Evolutionary conservation across 2,113 vertebrate genomes (phyloP).

Genomic region (Chelonoidis abingdonii): DNA sequence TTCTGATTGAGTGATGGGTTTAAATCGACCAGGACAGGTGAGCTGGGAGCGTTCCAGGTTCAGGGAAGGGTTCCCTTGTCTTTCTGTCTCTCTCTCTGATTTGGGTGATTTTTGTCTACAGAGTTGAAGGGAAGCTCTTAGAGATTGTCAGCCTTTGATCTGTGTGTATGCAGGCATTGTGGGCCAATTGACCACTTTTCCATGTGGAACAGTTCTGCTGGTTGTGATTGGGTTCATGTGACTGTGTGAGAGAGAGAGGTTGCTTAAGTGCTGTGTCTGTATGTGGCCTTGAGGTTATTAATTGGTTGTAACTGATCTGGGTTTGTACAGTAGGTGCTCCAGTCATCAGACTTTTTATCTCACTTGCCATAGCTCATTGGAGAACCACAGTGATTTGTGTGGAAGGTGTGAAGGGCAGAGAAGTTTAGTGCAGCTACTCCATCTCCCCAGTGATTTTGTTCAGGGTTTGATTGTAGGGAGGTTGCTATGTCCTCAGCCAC

Average conservation of each 20-base stretch:
- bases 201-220: background rate
- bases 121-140: background rate
- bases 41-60: background rate
- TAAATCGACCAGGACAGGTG: fast-evolving
- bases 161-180: background rate
- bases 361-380: background rate
- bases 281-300: background rate
- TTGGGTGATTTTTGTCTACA: no score
- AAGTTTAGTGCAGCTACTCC: background rate
- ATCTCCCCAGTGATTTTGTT: background rate
- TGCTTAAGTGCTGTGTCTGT: background rate
- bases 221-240: background rate
- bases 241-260: background rate
- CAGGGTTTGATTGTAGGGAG: background rate
- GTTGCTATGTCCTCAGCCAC: background rate
- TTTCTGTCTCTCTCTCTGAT: background rate
- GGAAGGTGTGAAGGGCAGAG: background rate
- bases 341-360: background rate
- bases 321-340: background rate
- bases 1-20: background rate
- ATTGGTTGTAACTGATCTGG: background rate
- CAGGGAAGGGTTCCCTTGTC: fast-evolving
- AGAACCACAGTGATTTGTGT: background rate
- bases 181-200: background rate
- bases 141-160: background rate